Evolutionary conservation across 2,113 vertebrate genomes (phyloP), one percentile per base, ranked within the genome.

Genomic region (Ellobius talpinus): DNA sequence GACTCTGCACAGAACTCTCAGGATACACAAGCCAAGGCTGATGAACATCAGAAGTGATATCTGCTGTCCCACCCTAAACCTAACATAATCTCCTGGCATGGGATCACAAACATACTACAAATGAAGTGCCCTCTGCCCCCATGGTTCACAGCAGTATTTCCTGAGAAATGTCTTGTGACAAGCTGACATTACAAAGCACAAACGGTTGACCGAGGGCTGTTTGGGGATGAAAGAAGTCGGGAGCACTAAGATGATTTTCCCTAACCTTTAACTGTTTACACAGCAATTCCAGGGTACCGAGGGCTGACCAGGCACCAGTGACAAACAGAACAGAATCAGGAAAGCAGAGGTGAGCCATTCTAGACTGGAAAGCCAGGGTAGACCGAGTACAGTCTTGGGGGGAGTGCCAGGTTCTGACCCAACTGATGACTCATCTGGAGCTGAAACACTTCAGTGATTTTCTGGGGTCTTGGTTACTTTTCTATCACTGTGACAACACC

Each of bases 401-500:
- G 47, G 39, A 47, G 31, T 23, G n/a, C 14, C 36, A 39, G 24
- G 68, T 19, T 72, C 66, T 70, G 87, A 70, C 12, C 47, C 19
- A 1, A 58, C 87, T 65, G 72, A 52, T 58, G 39, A 58, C 90
- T 79, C 76, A 17, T 70, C 50, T 92, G 50, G 87, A 21, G 58
- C 39, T 93, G 92, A 96, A 90, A 72, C 42, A 39, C 23, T 52
- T 77, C 26, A 47, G 58, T 72, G 81, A 92, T 39, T 76, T 11
- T 0, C 74, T 86, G 79, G 24, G 39, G 13, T 84, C 58, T 61
- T 84, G 81, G 81, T 63, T 84, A 42, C n/a, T 63, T 84, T 61
- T 63, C 81, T 42, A 63, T 9, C 8, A 5, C n/a, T 84, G 7
- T 84, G 13, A 61, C 33, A 61, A 82, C n/a, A 61, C 52, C 55